These are phyloP conservation scores for Scaptomyza cyrtandrae DNA, from an alignment of 2,888 invertebrate species.

Conservation along the genomic window DNA sequence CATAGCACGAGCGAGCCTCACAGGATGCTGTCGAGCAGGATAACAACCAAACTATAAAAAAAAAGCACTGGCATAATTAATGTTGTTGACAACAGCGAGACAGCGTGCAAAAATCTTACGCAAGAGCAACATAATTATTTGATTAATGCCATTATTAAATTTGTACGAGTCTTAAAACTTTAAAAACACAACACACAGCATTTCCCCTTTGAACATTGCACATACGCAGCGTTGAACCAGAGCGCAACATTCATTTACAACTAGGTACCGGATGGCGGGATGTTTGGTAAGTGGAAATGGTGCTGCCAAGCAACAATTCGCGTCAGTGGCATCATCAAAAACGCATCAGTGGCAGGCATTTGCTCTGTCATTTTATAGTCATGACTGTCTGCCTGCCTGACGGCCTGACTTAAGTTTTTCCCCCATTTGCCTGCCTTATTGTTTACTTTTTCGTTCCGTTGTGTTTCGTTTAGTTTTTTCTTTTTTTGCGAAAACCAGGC, in stretches of 20 bases:
- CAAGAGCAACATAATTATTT: constrained; percentile 39
- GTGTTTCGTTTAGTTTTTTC: constrained; percentile 61
- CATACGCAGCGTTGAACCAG: constrained; percentile 63
- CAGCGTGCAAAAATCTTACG: constrained; percentile 17
- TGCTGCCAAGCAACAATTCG: constrained; percentile 18
- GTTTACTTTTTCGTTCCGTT: constrained; percentile 58
- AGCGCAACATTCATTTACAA: constrained; percentile 67
- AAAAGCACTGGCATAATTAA: constrained; percentile 60
- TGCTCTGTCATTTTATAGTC: constrained; percentile 73
- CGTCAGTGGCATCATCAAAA: constrained; percentile 76
- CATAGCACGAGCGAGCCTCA: not conserved
- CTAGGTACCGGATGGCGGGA: constrained; percentile 2
- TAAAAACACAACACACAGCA: constrained; percentile 28
- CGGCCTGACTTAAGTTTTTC: no score
- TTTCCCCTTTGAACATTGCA: constrained; percentile 61
- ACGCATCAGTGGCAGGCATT: constrained; percentile 70
- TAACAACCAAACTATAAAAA: constrained; percentile 30
- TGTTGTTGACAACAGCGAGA: constrained; percentile 50
- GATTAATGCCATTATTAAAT: constrained; percentile 77
- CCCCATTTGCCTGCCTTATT: constrained; percentile 26
- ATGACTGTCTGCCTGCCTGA: constrained; percentile 28
- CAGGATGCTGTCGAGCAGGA: constrained; percentile 44
- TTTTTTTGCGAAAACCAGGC: constrained; percentile 32
- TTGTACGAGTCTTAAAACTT: constrained; percentile 60
- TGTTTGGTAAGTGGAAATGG: constrained; percentile 6